A percentile compares a stretch with the other conserved stretches of the same genome.
Evolutionary conservation across 2,888 invertebrate species (phyloP).

Genomic region (Drosophila quinaria): DNA sequence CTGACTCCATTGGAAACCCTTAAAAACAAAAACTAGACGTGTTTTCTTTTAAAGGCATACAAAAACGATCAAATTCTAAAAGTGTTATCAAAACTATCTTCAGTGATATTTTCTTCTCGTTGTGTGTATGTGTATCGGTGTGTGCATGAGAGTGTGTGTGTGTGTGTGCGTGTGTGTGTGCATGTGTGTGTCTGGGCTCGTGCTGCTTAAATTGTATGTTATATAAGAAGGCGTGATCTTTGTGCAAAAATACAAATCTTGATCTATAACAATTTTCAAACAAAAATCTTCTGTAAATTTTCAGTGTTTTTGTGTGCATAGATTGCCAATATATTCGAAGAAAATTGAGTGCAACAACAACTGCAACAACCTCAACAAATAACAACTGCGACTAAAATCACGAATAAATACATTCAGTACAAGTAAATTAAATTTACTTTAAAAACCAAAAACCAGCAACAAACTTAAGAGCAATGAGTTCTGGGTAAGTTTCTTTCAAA

Average conservation of each 20-base stretch:
- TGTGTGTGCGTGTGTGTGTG: slow-evolving; percentile 7
- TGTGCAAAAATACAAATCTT: slow-evolving; percentile 38
- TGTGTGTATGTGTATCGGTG: neutral
- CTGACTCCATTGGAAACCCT: slow-evolving; percentile 25
- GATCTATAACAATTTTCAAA: slow-evolving; percentile 17
- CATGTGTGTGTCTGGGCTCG: slow-evolving; percentile 20
- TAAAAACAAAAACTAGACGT: slow-evolving; percentile 3
- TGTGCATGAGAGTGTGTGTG: slow-evolving; percentile 20
- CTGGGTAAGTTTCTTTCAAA: slow-evolving; percentile 62
- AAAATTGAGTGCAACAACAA: slow-evolving; percentile 62
- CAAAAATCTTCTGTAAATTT: slow-evolving; percentile 53
- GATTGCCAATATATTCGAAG: slow-evolving; percentile 51
- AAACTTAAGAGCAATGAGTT: slow-evolving; percentile 58
- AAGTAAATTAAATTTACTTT: slow-evolving; percentile 22
- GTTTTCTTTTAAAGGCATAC: neutral
- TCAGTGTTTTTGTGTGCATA: slow-evolving; percentile 76
- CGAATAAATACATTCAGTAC: slow-evolving; percentile 30
- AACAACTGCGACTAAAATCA: slow-evolving; percentile 25
- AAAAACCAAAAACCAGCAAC: slow-evolving; percentile 24
- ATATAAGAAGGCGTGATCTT: slow-evolving; percentile 73
- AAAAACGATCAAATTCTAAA: slow-evolving; percentile 8
- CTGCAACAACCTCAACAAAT: slow-evolving; percentile 28
- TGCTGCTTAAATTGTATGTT: slow-evolving; percentile 44
- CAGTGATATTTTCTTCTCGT: neutral
- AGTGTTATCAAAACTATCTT: slow-evolving; percentile 26